These are phyloP conservation scores for Oxygymnocypris stewartii DNA, from an alignment of 2,113 vertebrate species.

Conservation along the genomic window DNA sequence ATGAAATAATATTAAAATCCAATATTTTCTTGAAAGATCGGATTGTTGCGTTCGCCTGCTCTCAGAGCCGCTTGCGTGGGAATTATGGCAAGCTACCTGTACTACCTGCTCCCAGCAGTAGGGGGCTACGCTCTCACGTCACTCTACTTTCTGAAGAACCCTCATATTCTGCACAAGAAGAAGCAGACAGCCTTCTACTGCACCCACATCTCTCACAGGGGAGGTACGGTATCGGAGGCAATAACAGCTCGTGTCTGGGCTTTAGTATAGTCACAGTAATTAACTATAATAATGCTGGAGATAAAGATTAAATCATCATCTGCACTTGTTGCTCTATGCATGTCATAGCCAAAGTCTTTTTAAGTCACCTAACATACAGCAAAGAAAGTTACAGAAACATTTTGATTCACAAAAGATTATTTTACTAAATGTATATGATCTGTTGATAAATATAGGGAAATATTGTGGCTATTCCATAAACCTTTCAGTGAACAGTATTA, in stretches of 20 bases:
- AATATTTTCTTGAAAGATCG: background rate
- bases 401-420: background rate
- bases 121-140: constrained; percentile 78
- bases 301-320: background rate
- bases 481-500: background rate
- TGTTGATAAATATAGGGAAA: background rate
- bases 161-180: constrained; percentile 79
- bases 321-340: background rate
- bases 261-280: background rate
- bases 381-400: background rate
- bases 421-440: background rate
- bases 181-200: constrained; percentile 68
- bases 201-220: constrained; percentile 81
- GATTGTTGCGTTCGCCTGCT: constrained; percentile 8
- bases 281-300: background rate
- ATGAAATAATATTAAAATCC: background rate
- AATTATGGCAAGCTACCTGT: constrained; percentile 70
- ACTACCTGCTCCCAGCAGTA: constrained; percentile 73
- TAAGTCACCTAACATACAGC: background rate
- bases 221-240: constrained; percentile 71
- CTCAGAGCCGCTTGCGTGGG: background rate
- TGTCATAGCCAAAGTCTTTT: background rate
- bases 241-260: background rate
- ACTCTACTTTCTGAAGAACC: constrained; percentile 80
- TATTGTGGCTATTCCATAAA: background rate